Evolutionary conservation across 23 tunicate genomes (phyloP).

Genomic region (Aplidium turbinatum): DNA sequence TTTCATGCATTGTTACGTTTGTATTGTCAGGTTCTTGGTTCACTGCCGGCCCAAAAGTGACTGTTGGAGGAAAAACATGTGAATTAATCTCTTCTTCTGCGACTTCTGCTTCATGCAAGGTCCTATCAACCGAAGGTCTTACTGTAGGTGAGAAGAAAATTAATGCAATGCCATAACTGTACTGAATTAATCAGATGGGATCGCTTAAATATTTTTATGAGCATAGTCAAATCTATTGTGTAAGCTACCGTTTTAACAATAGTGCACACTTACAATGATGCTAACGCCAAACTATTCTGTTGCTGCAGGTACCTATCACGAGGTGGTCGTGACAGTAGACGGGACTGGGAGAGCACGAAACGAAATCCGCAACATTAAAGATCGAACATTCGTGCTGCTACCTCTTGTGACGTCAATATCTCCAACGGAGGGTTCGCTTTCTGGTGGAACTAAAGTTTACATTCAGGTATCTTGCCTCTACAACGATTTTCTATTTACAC

Average conservation of each 20-base stretch:
- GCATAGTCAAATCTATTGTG: no score
- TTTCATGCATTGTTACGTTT: no score
- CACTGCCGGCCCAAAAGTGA: not conserved
- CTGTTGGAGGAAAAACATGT: not conserved
- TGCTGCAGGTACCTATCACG: no score
- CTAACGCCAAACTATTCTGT: no score
- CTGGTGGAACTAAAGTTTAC: constrained; percentile 60
- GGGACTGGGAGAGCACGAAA: constrained; percentile 34
- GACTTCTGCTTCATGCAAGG: not conserved
- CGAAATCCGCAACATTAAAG: constrained; percentile 1
- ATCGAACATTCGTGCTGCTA: constrained; percentile 31
- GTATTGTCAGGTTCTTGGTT: not conserved
- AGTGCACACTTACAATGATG: no score
- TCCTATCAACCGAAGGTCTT: not conserved
- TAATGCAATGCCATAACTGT: not conserved
- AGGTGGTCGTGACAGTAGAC: no score
- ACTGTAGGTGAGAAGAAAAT: not conserved
- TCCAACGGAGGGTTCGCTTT: constrained; percentile 29
- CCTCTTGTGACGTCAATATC: constrained; percentile 34
- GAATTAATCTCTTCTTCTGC: not conserved
- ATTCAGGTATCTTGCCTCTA: no score
- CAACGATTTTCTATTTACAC: no score
- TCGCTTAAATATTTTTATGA: no score
- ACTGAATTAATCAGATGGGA: no score
- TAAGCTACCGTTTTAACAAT: no score